phyloP scores from a whole-genome alignment of 2,113 vertebrate species.

The Ctenomys sociabilis region DNA sequence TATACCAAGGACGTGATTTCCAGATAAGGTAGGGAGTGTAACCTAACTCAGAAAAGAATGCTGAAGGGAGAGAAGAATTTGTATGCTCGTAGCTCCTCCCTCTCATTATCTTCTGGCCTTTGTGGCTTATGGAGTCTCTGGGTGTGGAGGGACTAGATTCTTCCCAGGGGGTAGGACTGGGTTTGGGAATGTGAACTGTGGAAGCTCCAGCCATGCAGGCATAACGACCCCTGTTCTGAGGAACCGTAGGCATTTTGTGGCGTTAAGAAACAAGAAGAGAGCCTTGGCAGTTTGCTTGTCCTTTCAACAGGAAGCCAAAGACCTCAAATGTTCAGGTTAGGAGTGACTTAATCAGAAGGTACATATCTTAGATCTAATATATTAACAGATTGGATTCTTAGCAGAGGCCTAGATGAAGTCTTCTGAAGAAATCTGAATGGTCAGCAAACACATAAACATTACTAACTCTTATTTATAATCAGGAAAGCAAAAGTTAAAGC shows the following conservation, averaged over 20 bases:
- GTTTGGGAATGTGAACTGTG: neutral
- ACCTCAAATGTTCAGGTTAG: too few relatives aligned
- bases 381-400: too few relatives aligned
- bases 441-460: too few relatives aligned
- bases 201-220: fast-evolving
- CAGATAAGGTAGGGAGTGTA: neutral
- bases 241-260: neutral
- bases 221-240: neutral
- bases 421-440: too few relatives aligned
- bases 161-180: neutral
- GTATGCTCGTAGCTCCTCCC: neutral
- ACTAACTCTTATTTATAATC: too few relatives aligned
- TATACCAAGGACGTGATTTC: neutral
- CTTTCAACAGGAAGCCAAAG: neutral
- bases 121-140: neutral
- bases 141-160: neutral
- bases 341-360: too few relatives aligned
- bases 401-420: too few relatives aligned
- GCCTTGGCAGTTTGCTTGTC: neutral
- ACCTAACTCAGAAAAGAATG: neutral
- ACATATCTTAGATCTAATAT: too few relatives aligned
- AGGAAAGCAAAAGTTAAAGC: too few relatives aligned
- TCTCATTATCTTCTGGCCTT: neutral
- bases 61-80: neutral
- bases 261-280: neutral